phyloP scores from a whole-genome alignment of 1,140 invertebrate genomes.

The Zaprionus kolodkinae region DNA sequence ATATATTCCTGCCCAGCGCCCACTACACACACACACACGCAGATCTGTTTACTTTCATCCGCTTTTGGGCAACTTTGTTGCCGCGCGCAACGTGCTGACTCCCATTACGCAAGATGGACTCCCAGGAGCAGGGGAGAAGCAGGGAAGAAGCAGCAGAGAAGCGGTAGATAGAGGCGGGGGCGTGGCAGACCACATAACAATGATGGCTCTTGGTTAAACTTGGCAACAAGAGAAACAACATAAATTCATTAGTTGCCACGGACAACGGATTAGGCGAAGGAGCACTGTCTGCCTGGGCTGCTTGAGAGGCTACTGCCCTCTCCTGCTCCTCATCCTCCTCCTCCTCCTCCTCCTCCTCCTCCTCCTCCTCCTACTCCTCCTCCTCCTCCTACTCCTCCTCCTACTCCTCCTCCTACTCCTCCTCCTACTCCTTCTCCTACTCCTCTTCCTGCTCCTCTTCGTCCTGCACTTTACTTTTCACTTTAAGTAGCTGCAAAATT shows the following conservation, averaged over 20 bases:
- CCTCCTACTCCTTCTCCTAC: neutral
- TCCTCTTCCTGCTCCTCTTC: slow-evolving; percentile 7
- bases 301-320: neutral
- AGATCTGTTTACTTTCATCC: slow-evolving; percentile 20
- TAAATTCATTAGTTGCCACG: slow-evolving; percentile 73
- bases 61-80: slow-evolving; percentile 42
- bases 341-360: neutral
- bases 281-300: neutral
- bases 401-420: slow-evolving; percentile 5
- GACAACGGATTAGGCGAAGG: slow-evolving; percentile 49
- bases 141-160: neutral
- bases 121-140: neutral
- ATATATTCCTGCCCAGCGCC: slow-evolving; percentile 35
- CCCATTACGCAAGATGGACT: slow-evolving; percentile 5
- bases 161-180: too few species aligned
- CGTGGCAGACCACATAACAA: slow-evolving; percentile 34
- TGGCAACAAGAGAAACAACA: slow-evolving; percentile 48
- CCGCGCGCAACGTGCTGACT: slow-evolving; percentile 10
- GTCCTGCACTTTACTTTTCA: too few species aligned
- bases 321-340: too few species aligned
- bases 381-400: neutral
- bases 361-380: slow-evolving; percentile 3
- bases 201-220: slow-evolving; percentile 45
- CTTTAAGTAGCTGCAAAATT: slow-evolving; percentile 70
- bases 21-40: neutral